Evolutionary conservation across 2,797 vertebrate species (phyloP).

Genomic region (Lutjanus argentimaculatus): DNA sequence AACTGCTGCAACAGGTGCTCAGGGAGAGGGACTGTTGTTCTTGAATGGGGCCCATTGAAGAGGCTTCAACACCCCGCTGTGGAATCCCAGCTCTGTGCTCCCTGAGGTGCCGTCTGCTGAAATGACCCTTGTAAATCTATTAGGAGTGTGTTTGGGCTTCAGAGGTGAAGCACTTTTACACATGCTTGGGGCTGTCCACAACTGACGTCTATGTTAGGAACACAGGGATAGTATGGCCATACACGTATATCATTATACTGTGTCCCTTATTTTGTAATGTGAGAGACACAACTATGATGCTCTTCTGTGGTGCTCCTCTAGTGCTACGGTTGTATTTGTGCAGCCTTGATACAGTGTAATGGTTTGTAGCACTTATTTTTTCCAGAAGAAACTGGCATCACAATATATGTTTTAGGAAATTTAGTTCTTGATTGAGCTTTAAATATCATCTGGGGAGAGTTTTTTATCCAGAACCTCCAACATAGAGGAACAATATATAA

Average conservation of each 20-base stretch:
- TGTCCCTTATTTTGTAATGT: constrained; percentile 3
- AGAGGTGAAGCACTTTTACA: constrained; percentile 75
- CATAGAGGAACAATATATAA: no score
- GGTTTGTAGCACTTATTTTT: background rate
- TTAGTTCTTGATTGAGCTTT: background rate
- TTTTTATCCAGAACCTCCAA: no score
- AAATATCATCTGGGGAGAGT: no score
- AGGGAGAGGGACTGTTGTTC: constrained; percentile 70
- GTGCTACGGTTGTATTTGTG: background rate
- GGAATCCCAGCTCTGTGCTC: constrained; percentile 72
- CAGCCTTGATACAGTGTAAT: background rate
- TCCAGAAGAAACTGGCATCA: no score
- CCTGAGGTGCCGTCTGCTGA: constrained; percentile 67
- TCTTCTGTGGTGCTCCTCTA: background rate
- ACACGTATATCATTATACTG: background rate
- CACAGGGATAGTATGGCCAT: background rate
- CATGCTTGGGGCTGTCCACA: constrained; percentile 56
- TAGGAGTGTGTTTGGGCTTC: constrained; percentile 67
- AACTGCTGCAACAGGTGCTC: constrained; percentile 81
- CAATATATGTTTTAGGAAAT: no score
- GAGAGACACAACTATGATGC: background rate
- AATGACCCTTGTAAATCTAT: constrained; percentile 82
- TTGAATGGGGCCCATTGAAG: constrained; percentile 70
- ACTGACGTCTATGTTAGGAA: constrained; percentile 53
- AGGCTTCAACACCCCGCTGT: constrained; percentile 61